These are phyloP conservation scores for Otolemur garnettii DNA, from an alignment of 2,113 vertebrate genomes.

Conservation along the genomic window DNA sequence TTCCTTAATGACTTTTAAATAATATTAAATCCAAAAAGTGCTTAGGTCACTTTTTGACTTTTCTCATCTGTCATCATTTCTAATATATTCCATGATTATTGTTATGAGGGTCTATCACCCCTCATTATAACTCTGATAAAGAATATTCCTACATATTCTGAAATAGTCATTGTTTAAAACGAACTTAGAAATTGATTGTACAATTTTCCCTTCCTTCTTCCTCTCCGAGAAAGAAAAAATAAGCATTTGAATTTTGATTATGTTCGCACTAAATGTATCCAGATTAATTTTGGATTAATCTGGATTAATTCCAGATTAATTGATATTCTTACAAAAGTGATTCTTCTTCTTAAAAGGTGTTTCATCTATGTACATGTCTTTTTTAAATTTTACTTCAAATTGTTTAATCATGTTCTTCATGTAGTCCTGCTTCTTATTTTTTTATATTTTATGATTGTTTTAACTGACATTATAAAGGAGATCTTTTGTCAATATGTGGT, in stretches of 20 bases:
- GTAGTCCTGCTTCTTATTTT: not conserved
- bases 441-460: slow-evolving; percentile 28
- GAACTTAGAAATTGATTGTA: not conserved
- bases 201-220: not conserved
- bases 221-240: not conserved
- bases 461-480: not conserved
- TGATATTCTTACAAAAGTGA: not conserved
- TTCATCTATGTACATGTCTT: not conserved
- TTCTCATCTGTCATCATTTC: not conserved
- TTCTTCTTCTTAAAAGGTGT: not conserved
- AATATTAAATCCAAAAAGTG: not conserved
- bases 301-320: no score
- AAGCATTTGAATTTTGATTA: not conserved
- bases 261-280: not conserved
- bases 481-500: not conserved
- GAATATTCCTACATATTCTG: not conserved
- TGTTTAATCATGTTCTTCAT: not conserved
- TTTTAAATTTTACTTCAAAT: not conserved
- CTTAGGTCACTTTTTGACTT: not conserved
- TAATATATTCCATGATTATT: not conserved
- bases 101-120: not conserved
- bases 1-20: slow-evolving; percentile 32
- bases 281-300: not conserved
- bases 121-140: not conserved
- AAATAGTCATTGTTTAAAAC: not conserved